phyloP scores from a whole-genome alignment of 1,140 invertebrate genomes.

The Drosophila ohnishii region DNA sequence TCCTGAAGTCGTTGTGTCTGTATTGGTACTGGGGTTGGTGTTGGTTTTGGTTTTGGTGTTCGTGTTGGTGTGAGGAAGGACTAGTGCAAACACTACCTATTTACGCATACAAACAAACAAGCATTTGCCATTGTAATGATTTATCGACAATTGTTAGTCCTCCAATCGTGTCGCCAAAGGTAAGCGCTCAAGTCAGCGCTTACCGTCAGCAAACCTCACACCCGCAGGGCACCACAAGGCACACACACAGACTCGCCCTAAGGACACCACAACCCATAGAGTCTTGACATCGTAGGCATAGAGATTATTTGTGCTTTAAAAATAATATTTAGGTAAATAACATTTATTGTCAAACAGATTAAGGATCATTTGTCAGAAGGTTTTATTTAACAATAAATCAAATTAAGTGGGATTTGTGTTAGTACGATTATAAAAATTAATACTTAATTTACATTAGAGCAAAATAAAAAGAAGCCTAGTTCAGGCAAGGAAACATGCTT shows the following conservation, averaged over 20 bases:
- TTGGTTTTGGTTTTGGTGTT: conserved; percentile 6
- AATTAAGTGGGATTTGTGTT: too few species aligned
- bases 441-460: not conserved
- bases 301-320: not conserved
- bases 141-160: conserved; percentile 66
- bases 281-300: not conserved
- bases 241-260: conserved; percentile 3
- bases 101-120: conserved; percentile 37
- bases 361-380: not conserved
- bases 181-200: conserved; percentile 39
- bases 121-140: conserved; percentile 70
- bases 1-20: conserved; percentile 5
- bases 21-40: not conserved
- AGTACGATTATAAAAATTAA: too few species aligned
- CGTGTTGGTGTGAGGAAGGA: conserved; percentile 15
- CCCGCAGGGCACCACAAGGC: conserved; percentile 2
- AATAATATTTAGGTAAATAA: conserved; percentile 1
- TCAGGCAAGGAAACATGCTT: too few species aligned
- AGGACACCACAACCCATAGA: not conserved
- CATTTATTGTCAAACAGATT: not conserved
- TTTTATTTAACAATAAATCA: not conserved
- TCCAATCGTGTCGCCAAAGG: conserved; percentile 38
- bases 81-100: conserved; percentile 45
- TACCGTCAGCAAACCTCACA: conserved; percentile 30
- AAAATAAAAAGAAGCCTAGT: too few species aligned